Evolutionary conservation across 2,888 invertebrate genomes (phyloP).

Genomic region (Thera obeliscata): DNA sequence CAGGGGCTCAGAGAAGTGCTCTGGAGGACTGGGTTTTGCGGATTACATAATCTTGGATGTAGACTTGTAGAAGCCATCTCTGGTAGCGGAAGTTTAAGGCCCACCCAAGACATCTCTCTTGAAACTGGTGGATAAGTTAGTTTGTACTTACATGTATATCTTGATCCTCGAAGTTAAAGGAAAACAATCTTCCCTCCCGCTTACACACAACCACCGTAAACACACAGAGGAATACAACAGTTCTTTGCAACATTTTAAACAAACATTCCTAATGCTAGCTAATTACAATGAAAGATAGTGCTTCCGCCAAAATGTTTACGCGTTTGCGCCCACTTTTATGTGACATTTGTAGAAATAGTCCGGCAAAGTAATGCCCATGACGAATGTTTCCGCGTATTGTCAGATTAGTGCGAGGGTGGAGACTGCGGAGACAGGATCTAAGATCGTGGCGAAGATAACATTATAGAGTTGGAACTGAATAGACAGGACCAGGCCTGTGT

Average conservation of each 20-base stretch:
- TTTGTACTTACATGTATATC: constrained; percentile 82
- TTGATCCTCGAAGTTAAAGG: constrained; percentile 81
- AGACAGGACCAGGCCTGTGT: constrained; percentile 25
- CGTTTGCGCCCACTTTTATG: constrained; percentile 61
- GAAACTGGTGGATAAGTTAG: neutral
- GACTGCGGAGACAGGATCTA: constrained; percentile 23
- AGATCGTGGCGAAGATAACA: constrained; percentile 18
- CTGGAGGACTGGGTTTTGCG: too few species aligned
- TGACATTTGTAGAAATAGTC: constrained; percentile 61
- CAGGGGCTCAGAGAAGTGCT: too few species aligned
- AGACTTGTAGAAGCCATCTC: too few species aligned
- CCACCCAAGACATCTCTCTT: too few species aligned
- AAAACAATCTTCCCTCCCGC: constrained; percentile 74
- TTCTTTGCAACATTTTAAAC: constrained; percentile 49
- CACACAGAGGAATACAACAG: constrained; percentile 45
- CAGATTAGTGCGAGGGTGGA: constrained; percentile 50
- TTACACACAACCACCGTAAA: constrained; percentile 49
- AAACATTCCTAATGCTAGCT: constrained; percentile 40
- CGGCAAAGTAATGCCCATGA: constrained; percentile 56
- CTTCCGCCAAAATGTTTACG: constrained; percentile 50
- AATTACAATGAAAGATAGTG: constrained; percentile 41
- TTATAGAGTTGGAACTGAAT: constrained; percentile 7
- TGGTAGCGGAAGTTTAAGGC: too few species aligned
- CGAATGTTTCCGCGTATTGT: constrained; percentile 72
- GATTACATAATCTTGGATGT: too few species aligned